phyloP scores from a whole-genome alignment of 2,797 vertebrate genomes.

The Sphaeramia orbicularis region DNA sequence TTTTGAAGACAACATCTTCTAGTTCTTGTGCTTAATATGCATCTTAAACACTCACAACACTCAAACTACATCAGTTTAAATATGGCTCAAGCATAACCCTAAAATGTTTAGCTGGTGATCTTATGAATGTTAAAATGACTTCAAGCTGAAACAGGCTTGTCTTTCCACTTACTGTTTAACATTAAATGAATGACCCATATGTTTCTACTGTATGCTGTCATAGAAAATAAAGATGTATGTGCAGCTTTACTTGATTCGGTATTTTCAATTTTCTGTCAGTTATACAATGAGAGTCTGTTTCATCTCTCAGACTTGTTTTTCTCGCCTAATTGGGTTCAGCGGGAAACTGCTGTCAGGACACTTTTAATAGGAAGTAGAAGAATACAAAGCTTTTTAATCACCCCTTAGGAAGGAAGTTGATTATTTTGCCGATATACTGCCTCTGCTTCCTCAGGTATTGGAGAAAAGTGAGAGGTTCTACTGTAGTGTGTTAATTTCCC shows the following conservation, averaged over 20 bases:
- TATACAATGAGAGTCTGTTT: slow-evolving; percentile 23
- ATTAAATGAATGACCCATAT: not conserved
- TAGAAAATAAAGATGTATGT: not conserved
- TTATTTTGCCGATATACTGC: slow-evolving; percentile 48
- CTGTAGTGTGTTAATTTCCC: not conserved
- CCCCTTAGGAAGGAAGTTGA: slow-evolving; percentile 63
- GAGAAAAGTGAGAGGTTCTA: not conserved
- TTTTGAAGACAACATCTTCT: too few relatives aligned
- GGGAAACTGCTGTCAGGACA: slow-evolving; percentile 67
- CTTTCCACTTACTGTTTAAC: too few relatives aligned
- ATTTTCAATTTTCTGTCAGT: not conserved
- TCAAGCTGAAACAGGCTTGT: too few relatives aligned
- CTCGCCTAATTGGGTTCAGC: slow-evolving; percentile 59
- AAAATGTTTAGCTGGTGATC: too few relatives aligned
- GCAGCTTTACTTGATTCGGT: not conserved
- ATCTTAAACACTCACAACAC: too few relatives aligned
- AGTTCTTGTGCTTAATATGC: too few relatives aligned
- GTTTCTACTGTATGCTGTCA: not conserved
- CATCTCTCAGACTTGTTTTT: slow-evolving; percentile 47
- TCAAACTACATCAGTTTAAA: too few relatives aligned
- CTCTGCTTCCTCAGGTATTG: slow-evolving; percentile 32
- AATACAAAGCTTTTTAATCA: slow-evolving; percentile 60
- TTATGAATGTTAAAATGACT: too few relatives aligned
- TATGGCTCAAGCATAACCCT: too few relatives aligned
- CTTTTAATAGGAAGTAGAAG: slow-evolving; percentile 68